Evolutionary conservation across 2,113 vertebrate genomes (phyloP).

Genomic region (Hylia prasina): DNA sequence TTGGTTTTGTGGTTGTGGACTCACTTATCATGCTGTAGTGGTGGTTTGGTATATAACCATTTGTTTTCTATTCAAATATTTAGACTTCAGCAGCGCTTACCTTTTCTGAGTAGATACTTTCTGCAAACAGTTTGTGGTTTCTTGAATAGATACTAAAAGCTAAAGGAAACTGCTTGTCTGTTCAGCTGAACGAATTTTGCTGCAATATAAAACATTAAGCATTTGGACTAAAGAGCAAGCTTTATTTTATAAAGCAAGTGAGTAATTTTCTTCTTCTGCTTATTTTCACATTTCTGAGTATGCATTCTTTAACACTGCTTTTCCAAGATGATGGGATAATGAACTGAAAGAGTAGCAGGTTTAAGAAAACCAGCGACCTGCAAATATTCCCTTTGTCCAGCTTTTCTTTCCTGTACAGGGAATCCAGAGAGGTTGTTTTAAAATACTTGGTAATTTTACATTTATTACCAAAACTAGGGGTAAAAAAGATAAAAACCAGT

Average conservation of each 20-base stretch:
- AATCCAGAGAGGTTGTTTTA: not conserved
- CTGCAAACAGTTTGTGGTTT: not conserved
- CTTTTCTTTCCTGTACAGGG: not conserved
- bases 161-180: not conserved
- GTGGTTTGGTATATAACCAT: not conserved
- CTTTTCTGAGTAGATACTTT: not conserved
- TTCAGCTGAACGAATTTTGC: not conserved
- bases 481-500: not conserved
- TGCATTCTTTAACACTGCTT: not conserved
- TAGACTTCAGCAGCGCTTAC: not conserved
- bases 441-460: not conserved
- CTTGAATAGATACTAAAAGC: not conserved
- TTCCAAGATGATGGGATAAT: not conserved
- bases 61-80: not conserved
- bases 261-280: not conserved
- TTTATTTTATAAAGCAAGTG: not conserved
- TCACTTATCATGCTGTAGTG: not conserved
- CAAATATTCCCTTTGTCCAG: not conserved
- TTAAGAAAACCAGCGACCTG: not conserved
- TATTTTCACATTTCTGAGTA: not conserved
- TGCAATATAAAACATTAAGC: not conserved
- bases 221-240: not conserved
- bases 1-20: not conserved
- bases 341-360: not conserved
- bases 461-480: not conserved